Base-by-base conservation (phyloP, 2,888 invertebrate species). In the Lithophane ornitopus region DNA sequence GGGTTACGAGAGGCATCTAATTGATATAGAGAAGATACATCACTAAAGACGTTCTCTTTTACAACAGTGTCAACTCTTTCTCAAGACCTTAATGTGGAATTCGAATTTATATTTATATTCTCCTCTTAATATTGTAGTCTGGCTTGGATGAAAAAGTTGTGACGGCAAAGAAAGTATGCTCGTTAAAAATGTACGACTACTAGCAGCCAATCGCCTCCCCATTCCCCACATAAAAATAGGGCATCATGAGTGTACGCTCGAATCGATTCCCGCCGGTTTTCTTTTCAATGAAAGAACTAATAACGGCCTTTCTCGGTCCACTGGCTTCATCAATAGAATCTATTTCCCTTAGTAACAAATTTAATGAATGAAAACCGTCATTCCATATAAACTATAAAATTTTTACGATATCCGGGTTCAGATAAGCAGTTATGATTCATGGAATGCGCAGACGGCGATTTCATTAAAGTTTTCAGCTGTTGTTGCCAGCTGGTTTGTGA, bases 31-130 rank as follows among this genome's bases (percentile, higher is more conserved):
- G 68, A 84, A 74, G 62, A 81, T 84, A 65, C 77, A 71, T 79
- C 63, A 79, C 74, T 79, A 69, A 70, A 82, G 70, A 79, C 82
- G 80, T 82, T 82, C 81, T 71, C 83, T 79, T 82, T 82, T 52
- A 49, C 0, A 82, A 83, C 71, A 76, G 61, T 82, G 82, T 80
- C 80, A 80, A 75, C 22, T 71, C 69, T 68, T 74, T 81, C 46
- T 74, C 61, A 83, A 79, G 58, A 70, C 61, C 70, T 28, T 46
- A 9, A 61, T 61, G 19, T 68, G n/a, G 39, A 54, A n/a, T 69
- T 69, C 7, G n/a, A 56, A 54, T 58, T 69, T 66, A 56, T 49
- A 52, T 69, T 16, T 67, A 28, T 28, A 62, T n/a, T 19, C 12
- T 39, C 58, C 14, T 65, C 12, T 34, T 34, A 63, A 3, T 63